phyloP scores from a whole-genome alignment of 2,888 invertebrate genomes.

The Zeuzera pyrina region DNA sequence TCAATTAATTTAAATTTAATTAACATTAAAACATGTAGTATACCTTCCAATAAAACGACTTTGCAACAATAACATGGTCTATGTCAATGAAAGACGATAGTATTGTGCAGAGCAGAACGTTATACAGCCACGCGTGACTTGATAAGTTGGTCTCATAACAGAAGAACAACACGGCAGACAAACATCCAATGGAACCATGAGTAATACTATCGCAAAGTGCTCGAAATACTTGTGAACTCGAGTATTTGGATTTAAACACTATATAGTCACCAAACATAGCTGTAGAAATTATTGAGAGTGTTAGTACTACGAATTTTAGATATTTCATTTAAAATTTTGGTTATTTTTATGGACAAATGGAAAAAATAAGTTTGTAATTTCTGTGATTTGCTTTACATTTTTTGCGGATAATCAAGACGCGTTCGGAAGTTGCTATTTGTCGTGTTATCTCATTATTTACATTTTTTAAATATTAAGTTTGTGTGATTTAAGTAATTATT shows the following conservation, averaged over 20 bases:
- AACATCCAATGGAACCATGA: conserved; percentile 40
- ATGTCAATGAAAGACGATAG: conserved; percentile 49
- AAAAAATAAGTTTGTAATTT: not conserved
- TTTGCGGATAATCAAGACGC: too few species aligned
- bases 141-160: conserved; percentile 28
- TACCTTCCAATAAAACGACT: conserved; percentile 49
- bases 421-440: too few species aligned
- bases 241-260: conserved; percentile 49
- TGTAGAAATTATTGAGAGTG: conserved; percentile 26
- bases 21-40: too few species aligned
- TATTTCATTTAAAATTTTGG: conserved; percentile 29
- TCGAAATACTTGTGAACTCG: conserved; percentile 34
- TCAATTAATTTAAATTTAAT: too few species aligned
- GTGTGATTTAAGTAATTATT: too few species aligned
- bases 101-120: conserved; percentile 40
- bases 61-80: conserved; percentile 54
- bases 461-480: too few species aligned
- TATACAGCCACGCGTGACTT: conserved; percentile 22
- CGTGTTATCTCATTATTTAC: too few species aligned
- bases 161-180: conserved; percentile 46
- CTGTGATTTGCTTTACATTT: not conserved
- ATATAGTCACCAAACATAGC: conserved; percentile 45
- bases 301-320: conserved; percentile 28
- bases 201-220: conserved; percentile 41
- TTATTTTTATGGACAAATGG: not conserved